Evolutionary conservation across 2,113 vertebrate genomes (phyloP).

Genomic region (Anhinga rufa): DNA sequence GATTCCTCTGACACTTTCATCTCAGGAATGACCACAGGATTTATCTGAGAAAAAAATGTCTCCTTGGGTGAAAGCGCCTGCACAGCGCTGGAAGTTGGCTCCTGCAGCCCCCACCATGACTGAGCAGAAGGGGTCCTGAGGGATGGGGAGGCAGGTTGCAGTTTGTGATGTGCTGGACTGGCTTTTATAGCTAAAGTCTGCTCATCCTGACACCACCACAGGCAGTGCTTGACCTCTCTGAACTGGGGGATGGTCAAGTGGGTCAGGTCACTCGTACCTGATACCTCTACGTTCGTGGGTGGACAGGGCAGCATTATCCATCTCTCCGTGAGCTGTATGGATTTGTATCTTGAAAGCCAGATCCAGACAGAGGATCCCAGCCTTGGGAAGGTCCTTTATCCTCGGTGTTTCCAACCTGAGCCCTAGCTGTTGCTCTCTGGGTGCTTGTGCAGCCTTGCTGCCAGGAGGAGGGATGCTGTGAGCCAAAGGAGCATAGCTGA

Average conservation of each 20-base stretch:
- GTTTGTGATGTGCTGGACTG: not conserved
- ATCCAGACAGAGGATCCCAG: not conserved
- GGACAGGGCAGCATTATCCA: fast-evolving
- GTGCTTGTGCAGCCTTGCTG: not conserved
- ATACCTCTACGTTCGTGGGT: fast-evolving
- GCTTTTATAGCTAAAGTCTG: not conserved
- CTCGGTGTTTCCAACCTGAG: not conserved
- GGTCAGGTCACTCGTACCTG: fast-evolving
- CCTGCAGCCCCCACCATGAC: not conserved
- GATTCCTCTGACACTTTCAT: not conserved
- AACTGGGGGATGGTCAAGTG: not conserved
- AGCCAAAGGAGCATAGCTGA: not conserved
- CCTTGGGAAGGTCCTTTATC: not conserved
- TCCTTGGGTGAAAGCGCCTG: not conserved
- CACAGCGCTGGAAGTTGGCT: not conserved
- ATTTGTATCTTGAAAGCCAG: not conserved
- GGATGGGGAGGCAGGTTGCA: fast-evolving
- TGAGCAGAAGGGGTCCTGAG: not conserved
- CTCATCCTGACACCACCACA: fast-evolving
- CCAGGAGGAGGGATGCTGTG: not conserved
- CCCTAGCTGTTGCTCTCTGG: not conserved
- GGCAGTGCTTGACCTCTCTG: not conserved
- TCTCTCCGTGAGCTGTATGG: not conserved
- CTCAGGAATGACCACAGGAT: not conserved
- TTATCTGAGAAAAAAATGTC: not conserved